Conservation (phyloP, 1,140 invertebrate genomes). For the Drosophila nikananu region DNA sequence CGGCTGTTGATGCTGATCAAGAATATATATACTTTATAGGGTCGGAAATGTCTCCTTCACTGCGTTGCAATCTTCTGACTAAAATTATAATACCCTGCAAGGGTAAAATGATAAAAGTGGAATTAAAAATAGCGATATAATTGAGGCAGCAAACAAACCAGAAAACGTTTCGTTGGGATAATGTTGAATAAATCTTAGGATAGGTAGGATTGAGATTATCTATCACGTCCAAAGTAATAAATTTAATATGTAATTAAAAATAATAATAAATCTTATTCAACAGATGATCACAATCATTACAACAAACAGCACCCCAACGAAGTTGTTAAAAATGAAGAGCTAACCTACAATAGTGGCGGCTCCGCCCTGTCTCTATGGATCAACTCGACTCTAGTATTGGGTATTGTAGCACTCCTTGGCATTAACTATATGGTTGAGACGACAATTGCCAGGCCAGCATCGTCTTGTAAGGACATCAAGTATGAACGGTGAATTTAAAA, state of each 20-base stretch:
- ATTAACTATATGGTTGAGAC: slow-evolving; percentile 20
- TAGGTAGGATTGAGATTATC: too few species aligned
- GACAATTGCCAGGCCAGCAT: background rate
- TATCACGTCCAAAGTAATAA: background rate
- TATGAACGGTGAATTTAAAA: slow-evolving; percentile 18
- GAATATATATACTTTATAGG: too few species aligned
- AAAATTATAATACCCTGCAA: too few species aligned
- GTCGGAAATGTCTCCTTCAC: too few species aligned
- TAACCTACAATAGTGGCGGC: slow-evolving; percentile 88
- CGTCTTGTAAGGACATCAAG: background rate
- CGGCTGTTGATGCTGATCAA: too few species aligned
- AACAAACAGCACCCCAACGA: slow-evolving; percentile 95
- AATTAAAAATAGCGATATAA: too few species aligned
- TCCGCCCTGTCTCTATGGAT: slow-evolving; percentile 17
- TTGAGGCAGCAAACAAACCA: too few species aligned
- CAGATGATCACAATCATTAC: slow-evolving; percentile 88
- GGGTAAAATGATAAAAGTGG: too few species aligned
- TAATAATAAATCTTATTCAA: slow-evolving; percentile 16
- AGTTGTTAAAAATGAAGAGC: slow-evolving; percentile 96
- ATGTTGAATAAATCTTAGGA: too few species aligned
- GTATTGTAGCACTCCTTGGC: slow-evolving; percentile 19
- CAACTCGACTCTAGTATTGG: slow-evolving; percentile 15
- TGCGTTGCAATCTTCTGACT: too few species aligned
- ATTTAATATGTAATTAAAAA: background rate
- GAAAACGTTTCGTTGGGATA: too few species aligned